A percentile compares a stretch with the other conserved stretches of the same genome.
phyloP scores from a whole-genome alignment of 1,140 invertebrate genomes.

The Scaptomyza graminum region DNA sequence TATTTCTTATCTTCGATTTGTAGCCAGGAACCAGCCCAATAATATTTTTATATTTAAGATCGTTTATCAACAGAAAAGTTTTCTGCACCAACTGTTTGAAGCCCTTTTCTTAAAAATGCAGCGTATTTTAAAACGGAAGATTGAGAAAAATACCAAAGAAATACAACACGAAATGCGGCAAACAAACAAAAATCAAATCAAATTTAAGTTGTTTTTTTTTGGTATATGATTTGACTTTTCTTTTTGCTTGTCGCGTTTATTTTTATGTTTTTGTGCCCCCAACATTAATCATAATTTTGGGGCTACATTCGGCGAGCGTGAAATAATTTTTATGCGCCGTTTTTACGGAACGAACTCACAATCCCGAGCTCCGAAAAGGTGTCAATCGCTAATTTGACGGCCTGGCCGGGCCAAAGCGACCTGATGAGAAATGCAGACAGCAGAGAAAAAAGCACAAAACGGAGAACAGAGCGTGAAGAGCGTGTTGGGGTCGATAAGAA shows the following conservation, averaged over 20 bases:
- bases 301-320: slow-evolving; percentile 58
- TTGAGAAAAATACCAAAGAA: slow-evolving; percentile 2
- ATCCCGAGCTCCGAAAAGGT: slow-evolving; percentile 47
- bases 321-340: slow-evolving; percentile 79
- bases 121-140: slow-evolving; percentile 17
- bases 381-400: slow-evolving; percentile 76
- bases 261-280: slow-evolving; percentile 29
- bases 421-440: slow-evolving; percentile 18
- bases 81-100: too few relatives aligned
- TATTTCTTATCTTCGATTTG: too few relatives aligned
- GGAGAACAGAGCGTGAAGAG: background rate
- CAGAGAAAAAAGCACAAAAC: background rate
- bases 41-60: too few relatives aligned
- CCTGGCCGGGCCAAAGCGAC: slow-evolving; percentile 1
- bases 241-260: slow-evolving; percentile 2
- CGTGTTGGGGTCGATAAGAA: background rate
- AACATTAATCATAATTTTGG: slow-evolving; percentile 78
- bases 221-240: background rate
- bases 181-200: slow-evolving; percentile 80
- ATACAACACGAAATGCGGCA: slow-evolving; percentile 57
- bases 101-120: background rate
- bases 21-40: too few relatives aligned
- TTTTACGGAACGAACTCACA: slow-evolving; percentile 63
- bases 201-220: slow-evolving; percentile 57
- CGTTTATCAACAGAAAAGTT: too few relatives aligned